These are phyloP conservation scores for Rhynchomys soricoides DNA, from an alignment of 2,113 vertebrate species.

Conservation along the genomic window DNA sequence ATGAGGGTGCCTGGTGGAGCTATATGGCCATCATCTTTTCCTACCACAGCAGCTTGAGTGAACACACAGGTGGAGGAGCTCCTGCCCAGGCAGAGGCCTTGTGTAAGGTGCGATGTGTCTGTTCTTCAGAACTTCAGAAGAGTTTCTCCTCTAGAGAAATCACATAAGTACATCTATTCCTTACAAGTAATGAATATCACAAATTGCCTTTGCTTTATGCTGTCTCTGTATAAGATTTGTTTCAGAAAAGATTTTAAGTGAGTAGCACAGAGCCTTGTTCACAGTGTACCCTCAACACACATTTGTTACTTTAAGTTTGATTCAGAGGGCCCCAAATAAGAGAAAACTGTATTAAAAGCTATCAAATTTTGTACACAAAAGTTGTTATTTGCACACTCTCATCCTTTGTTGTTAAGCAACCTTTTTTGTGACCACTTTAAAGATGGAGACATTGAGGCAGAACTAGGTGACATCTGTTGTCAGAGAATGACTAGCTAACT, in stretches of 20 bases:
- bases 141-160: background rate
- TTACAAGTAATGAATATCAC: background rate
- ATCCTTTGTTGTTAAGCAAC: conserved; percentile 14
- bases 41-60: background rate
- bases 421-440: conserved; percentile 11
- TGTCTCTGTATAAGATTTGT: background rate
- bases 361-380: background rate
- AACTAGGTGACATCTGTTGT: background rate
- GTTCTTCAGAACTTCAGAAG: background rate
- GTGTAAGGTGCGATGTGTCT: background rate
- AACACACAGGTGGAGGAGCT: background rate
- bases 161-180: background rate
- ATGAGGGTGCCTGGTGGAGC: background rate
- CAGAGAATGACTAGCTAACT: background rate
- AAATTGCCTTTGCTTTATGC: background rate
- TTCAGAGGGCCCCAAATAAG: too few relatives aligned
- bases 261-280: background rate
- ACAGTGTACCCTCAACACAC: background rate
- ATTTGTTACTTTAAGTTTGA: background rate
- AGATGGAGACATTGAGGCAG: background rate
- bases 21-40: background rate
- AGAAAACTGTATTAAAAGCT: background rate
- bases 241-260: background rate
- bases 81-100: rapidly evolving
- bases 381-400: background rate